Evolutionary conservation across 2,888 invertebrate species (phyloP), one percentile per base, ranked within the genome.

Genomic region (Drosophila anceps): DNA sequence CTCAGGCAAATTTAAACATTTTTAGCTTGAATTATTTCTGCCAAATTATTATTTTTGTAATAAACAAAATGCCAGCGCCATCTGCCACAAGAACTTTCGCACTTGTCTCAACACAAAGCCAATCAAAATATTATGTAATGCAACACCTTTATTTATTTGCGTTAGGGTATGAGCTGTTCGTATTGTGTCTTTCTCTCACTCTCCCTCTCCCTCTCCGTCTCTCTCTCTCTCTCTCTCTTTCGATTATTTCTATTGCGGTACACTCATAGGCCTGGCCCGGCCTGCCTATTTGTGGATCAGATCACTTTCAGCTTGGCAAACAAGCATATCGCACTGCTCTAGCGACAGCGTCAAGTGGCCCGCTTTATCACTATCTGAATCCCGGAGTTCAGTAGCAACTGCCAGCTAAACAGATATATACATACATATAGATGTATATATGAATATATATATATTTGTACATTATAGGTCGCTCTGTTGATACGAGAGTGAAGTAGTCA

Each of bases 251-350:
- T 37, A 27, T 27, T 29, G 31, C 29, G 41, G 35, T 7, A 58
- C 53, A 58, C 39, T 76, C 60, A 65, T 65, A 61, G 64, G 48
- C 61, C 58, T 31, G 48, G 48, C 48, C 48, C 29, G 27, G 46
- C 24, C 4, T 24, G 62, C 54, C 24, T 66, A 76, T 80, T 76
- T 88, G 76, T 77, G 67, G 69, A 88, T 88, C 81, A 76, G 76
- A 79, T 81, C 76, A 88, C 79, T 88, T 84, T 75, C 79, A 81
- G 78, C 75, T 80, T 48, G 73, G 37, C 81, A 88, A 83, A 85
- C 75, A 86, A 66, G 55, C 70, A 76, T 82, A 87, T 79, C 74
- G 60, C 68, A 31, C 59, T 39, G 43, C 44, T 33, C 69, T 31
- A 60, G 58, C 72, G 53, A 65, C 70, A 64, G 61, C 61, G 58